Base-by-base conservation (phyloP, 2,113 vertebrate genomes). In the Ailuropoda melanoleuca region DNA sequence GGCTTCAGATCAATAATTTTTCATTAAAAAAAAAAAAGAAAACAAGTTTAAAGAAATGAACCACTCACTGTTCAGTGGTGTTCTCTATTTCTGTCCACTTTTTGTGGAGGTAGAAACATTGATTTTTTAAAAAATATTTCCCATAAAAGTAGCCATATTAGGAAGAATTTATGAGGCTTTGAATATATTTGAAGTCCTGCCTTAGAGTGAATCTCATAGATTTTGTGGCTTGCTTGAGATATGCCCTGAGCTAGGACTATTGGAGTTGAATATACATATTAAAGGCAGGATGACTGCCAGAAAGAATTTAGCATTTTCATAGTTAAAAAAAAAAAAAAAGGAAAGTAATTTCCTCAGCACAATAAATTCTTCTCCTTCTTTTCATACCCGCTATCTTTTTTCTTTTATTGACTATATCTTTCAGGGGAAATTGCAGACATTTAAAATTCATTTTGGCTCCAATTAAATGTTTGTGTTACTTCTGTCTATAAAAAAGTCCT, bases 371-470 rank as follows among this genome's bases (percentile, higher is more conserved):
- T 89, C 60, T 94, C 24, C 74, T 95, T 86, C 75, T 94, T 95
- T 96, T 82, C 86, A 94, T 72, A 97, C 72, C 50, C 55, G 0
- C 90, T 72, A 91, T 97, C 87, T 96, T 96, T 96, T 96, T 97
- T 87, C 93, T 96, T 97, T 97, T 96, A 97, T 97, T 98, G 92
- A 97, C 96, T 97, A 2, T 62, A 96, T 96, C 60, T 91, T 97
- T 93, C 72, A 97, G 74, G 86, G 66, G 80, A 93, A 96, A 97
- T 29, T 97, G 75, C 60, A 96, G 95, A 96, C 97, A 93, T 96
- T 97, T 97, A 97, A 96, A 96, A 97, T 97, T 93, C 92, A 95
- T 94, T 90, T 92, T 96, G 94, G 96, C 90, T 96, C 93, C 86
- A 96, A 92, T 97, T 66, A 96, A 89, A 97, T 97, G 96, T 96